Conservation (phyloP, 2,888 invertebrate genomes). For the Dione vanillae region DNA sequence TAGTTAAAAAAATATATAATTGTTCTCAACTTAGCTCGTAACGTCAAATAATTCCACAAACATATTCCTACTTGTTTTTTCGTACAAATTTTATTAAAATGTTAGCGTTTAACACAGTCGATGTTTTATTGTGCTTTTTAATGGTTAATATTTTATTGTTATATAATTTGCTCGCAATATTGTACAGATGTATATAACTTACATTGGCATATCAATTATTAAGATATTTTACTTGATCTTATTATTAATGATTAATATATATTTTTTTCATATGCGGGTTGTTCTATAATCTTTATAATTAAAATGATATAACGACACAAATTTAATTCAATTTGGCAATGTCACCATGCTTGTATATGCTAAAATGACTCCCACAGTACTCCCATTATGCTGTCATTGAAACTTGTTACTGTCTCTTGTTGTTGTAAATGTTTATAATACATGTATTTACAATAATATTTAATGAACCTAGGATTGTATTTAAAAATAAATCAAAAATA, state of each 20-base stretch:
- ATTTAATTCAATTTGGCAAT: neutral
- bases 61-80: slow-evolving; percentile 34
- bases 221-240: slow-evolving; percentile 43
- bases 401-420: slow-evolving; percentile 70
- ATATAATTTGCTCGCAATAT: slow-evolving; percentile 48
- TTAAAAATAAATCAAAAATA: slow-evolving; percentile 56
- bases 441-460: slow-evolving; percentile 66
- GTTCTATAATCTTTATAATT: neutral
- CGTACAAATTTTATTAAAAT: slow-evolving; percentile 39
- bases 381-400: slow-evolving; percentile 13
- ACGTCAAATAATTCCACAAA: slow-evolving; percentile 30
- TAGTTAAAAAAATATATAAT: slow-evolving; percentile 40
- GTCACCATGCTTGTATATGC: slow-evolving; percentile 2
- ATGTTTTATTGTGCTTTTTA: slow-evolving; percentile 38
- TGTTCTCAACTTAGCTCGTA: slow-evolving; percentile 34
- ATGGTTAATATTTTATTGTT: slow-evolving; percentile 30
- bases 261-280: slow-evolving; percentile 31
- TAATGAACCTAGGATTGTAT: slow-evolving; percentile 66
- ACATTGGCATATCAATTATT: slow-evolving; percentile 72
- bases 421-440: slow-evolving; percentile 78
- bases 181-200: slow-evolving; percentile 74
- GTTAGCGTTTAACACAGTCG: slow-evolving; percentile 27
- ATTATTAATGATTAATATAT: slow-evolving; percentile 3
- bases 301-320: neutral
- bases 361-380: slow-evolving; percentile 18